These are phyloP conservation scores for Agrilus cyanescens DNA, from an alignment of 2,888 invertebrate species.

Conservation along the genomic window DNA sequence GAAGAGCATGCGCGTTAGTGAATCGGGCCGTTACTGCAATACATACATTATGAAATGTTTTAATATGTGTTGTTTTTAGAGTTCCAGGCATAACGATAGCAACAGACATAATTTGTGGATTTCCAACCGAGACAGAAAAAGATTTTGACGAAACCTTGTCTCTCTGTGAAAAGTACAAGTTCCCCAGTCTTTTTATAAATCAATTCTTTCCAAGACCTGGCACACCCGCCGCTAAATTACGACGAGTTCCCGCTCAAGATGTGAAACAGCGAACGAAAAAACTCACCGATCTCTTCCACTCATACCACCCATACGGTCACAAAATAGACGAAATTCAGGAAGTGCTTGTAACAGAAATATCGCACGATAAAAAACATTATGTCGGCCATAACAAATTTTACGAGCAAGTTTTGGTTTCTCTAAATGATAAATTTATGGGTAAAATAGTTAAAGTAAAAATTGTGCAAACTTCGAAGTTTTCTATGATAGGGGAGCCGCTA, in stretches of 20 bases:
- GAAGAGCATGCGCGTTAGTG: no score
- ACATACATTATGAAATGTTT: no score
- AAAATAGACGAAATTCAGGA: slow-evolving; percentile 56
- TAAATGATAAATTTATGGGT: slow-evolving; percentile 66
- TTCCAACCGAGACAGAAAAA: slow-evolving; percentile 85
- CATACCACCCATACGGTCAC: slow-evolving; percentile 73
- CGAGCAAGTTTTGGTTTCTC: slow-evolving; percentile 82
- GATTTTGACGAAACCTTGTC: slow-evolving; percentile 83
- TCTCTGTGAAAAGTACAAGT: slow-evolving; percentile 74
- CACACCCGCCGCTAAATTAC: slow-evolving; percentile 89
- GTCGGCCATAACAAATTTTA: slow-evolving; percentile 94
- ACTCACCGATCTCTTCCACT: slow-evolving; percentile 78
- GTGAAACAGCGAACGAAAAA: slow-evolving; percentile 84
- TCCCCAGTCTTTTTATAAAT: slow-evolving; percentile 93
- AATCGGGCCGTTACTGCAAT: no score
- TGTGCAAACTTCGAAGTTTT: slow-evolving; percentile 56
- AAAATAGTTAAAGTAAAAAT: slow-evolving; percentile 72
- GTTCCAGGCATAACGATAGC: slow-evolving; percentile 88
- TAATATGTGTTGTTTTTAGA: no score
- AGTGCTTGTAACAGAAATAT: slow-evolving; percentile 86
- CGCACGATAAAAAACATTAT: slow-evolving; percentile 79
- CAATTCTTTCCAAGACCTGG: slow-evolving; percentile 96
- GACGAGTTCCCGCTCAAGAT: slow-evolving; percentile 68
- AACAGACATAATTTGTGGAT: slow-evolving; percentile 97
- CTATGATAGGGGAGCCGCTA: slow-evolving; percentile 60